phyloP scores from a whole-genome alignment of 2,113 vertebrate genomes.

The Austrofundulus limnaeus region DNA sequence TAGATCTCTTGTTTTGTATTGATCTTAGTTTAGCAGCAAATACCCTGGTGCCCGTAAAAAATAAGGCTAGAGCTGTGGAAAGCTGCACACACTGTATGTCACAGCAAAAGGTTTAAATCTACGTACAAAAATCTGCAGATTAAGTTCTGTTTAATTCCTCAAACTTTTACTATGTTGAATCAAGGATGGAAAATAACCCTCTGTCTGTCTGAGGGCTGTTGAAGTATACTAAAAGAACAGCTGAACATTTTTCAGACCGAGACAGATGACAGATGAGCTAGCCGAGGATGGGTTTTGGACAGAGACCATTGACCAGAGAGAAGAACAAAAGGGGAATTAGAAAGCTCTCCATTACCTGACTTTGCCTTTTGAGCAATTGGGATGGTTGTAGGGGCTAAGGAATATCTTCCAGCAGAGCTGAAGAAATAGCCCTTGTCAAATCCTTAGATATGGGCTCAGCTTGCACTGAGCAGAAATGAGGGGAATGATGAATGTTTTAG shows the following conservation, averaged over 20 bases:
- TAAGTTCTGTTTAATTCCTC: conserved; percentile 16
- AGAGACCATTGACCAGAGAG: conserved; percentile 33
- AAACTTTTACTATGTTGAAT: conserved; percentile 29
- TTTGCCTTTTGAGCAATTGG: conserved; percentile 22
- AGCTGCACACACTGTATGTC: conserved; percentile 48
- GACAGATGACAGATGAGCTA: conserved; percentile 6
- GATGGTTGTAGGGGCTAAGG: conserved; percentile 1
- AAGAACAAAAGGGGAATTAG: conserved; percentile 44
- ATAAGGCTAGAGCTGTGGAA: conserved; percentile 33
- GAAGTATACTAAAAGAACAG: conserved; percentile 24
- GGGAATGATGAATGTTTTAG: conserved; percentile 69
- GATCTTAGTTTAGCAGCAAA: conserved; percentile 71
- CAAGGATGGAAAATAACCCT: conserved; percentile 27
- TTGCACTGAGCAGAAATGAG: conserved; percentile 38
- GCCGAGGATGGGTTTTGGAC: conserved; percentile 8
- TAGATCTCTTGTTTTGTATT: conserved; percentile 65
- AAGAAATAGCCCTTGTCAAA: conserved; percentile 49
- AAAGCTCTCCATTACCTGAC: conserved; percentile 30
- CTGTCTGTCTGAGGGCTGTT: conserved; percentile 15
- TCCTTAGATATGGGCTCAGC: conserved; percentile 43
- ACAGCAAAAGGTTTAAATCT: conserved; percentile 42
- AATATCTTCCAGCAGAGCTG: conserved; percentile 34
- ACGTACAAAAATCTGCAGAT: conserved; percentile 20
- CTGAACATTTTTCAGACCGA: background rate
- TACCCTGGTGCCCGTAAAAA: conserved; percentile 33